Percentiles rank a stretch among this genome's conserved stretches.
Evolutionary conservation across 2,113 vertebrate species (phyloP).

Genomic region (Arizona elegans): DNA sequence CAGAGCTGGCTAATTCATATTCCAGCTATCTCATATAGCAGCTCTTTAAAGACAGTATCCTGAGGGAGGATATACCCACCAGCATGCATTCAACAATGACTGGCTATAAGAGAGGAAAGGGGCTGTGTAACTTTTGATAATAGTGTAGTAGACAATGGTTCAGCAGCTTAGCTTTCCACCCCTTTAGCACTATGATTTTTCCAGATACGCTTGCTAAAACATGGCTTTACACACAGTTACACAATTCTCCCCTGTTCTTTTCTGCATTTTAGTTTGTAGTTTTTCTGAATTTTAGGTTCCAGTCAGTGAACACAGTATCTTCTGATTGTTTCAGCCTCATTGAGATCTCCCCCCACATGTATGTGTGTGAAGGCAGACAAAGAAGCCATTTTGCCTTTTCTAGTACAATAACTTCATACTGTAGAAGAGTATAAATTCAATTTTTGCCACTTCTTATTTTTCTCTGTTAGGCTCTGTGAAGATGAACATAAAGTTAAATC

Average conservation of each 20-base stretch:
- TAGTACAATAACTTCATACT: background rate
- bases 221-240: background rate
- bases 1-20: background rate
- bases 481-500: background rate
- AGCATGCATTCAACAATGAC: background rate
- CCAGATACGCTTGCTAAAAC: background rate
- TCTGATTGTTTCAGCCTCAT: background rate
- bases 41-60: background rate
- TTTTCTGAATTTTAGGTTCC: background rate
- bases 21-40: background rate
- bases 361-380: background rate
- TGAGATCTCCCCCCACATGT: background rate
- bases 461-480: background rate
- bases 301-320: background rate
- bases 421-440: background rate
- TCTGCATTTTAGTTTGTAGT: background rate
- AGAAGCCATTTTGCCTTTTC: background rate
- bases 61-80: background rate
- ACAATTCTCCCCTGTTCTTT: background rate
- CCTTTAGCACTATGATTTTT: background rate
- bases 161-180: background rate
- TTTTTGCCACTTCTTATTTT: background rate
- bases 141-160: background rate
- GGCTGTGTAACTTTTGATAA: background rate
- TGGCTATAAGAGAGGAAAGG: background rate